phyloP scores from a whole-genome alignment of 2,888 invertebrate species.

The Phaedon cochleariae region DNA sequence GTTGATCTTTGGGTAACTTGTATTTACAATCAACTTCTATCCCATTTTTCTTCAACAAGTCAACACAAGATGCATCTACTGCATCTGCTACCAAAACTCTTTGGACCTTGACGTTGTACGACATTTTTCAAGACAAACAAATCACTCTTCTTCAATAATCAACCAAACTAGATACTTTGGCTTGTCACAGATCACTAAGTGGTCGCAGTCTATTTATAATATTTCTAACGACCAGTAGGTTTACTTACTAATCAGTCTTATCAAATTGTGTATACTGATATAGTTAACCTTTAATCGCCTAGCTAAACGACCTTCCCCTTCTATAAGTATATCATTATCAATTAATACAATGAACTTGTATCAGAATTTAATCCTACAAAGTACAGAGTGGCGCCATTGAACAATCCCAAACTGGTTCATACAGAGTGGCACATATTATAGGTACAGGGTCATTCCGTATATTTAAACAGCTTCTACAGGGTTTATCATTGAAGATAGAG shows the following conservation, averaged over 20 bases:
- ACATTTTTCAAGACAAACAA: background rate
- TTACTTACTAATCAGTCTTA: too few relatives aligned
- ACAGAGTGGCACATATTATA: background rate
- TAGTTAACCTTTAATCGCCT: background rate
- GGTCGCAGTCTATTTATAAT: too few relatives aligned
- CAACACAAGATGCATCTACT: conserved; percentile 85
- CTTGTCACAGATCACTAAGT: too few relatives aligned
- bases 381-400: background rate
- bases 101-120: conserved; percentile 67
- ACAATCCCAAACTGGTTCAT: background rate
- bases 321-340: background rate
- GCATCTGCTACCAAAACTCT: conserved; percentile 93
- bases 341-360: background rate
- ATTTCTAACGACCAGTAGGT: too few relatives aligned
- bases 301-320: background rate
- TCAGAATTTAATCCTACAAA: background rate
- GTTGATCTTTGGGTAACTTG: conserved; percentile 80
- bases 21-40: conserved; percentile 83
- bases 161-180: too few relatives aligned
- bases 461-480: too few relatives aligned
- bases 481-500: too few relatives aligned
- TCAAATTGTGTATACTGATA: background rate
- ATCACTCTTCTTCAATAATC: background rate
- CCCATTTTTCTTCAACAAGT: conserved; percentile 78
- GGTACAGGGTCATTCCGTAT: too few relatives aligned